Evolutionary conservation across 2,888 invertebrate genomes (phyloP), one percentile per base, ranked within the genome.

Genomic region (Blera fallax): DNA sequence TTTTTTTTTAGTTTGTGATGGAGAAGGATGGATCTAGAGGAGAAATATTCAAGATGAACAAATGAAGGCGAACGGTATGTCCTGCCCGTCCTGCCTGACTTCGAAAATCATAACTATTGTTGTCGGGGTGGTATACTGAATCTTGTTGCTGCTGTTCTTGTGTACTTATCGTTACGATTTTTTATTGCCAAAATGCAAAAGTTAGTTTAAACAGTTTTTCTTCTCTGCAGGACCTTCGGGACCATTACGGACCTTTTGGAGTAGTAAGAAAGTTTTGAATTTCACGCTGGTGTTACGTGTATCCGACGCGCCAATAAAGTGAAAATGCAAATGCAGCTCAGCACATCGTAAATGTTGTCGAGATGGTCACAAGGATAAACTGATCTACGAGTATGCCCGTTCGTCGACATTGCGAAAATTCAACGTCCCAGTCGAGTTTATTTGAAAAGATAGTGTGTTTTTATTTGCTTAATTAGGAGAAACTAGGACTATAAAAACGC

Each of bases 71-170:
- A 40, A 40, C 21, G 32, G 50, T n/a, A 16, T 8, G 58, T 50
- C 34, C 27, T 45, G 24, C 24, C n/a, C n/a, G 24, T 24, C 24
- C 2, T 24, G 43, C 43, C 14, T 29, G 37, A 43, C 54, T 64
- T 54, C 48, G 48, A 54, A 64, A 79, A 69, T 74, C 79, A 79
- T 79, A 79, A 74, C 74, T 65, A 72, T 74, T 79, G 72, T 62
- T 78, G 77, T 70, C 34, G 48, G 37, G n/a, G n/a, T 45, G 45
- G 24, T 73, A 54, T 16, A 56, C 40, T 54, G 40, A 4, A 64
- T 32, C n/a, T 40, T 6, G 14, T 45, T 56, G 29, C 54, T 77
- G 70, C 16, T 67, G 37, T 18, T 50, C 34, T 7, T 67, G 27
- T 37, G 21, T 45, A 52, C 70, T 72, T 65, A 65, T 77, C 70